These are phyloP conservation scores for Eretmocerus hayati DNA, from an alignment of 2,888 invertebrate genomes.

Conservation along the genomic window DNA sequence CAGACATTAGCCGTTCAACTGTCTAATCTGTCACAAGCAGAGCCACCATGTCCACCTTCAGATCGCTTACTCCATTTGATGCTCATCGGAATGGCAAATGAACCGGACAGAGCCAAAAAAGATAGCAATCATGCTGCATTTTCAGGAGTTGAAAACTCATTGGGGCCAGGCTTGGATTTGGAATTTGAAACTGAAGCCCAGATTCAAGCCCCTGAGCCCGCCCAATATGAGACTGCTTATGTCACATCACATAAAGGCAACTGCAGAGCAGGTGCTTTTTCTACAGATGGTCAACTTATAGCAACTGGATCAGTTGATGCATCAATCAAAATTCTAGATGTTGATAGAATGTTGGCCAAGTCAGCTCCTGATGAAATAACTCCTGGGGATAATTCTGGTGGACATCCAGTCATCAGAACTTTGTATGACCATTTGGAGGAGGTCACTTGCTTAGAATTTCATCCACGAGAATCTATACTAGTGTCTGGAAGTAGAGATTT, in stretches of 20 bases:
- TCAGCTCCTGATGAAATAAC: constrained; percentile 88
- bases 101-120: constrained; percentile 64
- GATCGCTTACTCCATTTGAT: constrained; percentile 84
- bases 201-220: constrained; percentile 90
- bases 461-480: constrained; percentile 88
- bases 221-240: constrained; percentile 96
- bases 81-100: constrained; percentile 76
- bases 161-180: constrained; percentile 74
- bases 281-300: constrained; percentile 87
- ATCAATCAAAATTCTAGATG: constrained; percentile 97
- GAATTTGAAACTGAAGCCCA: constrained; percentile 96
- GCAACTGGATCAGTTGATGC: constrained; percentile 98
- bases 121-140: constrained; percentile 51
- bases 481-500: constrained; percentile 93
- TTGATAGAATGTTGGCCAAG: constrained; percentile 98
- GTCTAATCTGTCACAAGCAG: constrained; percentile 77
- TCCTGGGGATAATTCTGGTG: constrained; percentile 77
- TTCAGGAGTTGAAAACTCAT: constrained; percentile 57
- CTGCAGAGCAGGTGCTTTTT: constrained; percentile 93
- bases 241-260: constrained; percentile 97
- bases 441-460: constrained; percentile 94
- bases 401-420: constrained; percentile 96
- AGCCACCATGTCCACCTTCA: constrained; percentile 92
- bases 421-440: constrained; percentile 97
- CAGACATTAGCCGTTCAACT: constrained; percentile 85